These are phyloP conservation scores for Erithacus rubecula DNA, from an alignment of 2,797 vertebrate species.

Conservation along the genomic window DNA sequence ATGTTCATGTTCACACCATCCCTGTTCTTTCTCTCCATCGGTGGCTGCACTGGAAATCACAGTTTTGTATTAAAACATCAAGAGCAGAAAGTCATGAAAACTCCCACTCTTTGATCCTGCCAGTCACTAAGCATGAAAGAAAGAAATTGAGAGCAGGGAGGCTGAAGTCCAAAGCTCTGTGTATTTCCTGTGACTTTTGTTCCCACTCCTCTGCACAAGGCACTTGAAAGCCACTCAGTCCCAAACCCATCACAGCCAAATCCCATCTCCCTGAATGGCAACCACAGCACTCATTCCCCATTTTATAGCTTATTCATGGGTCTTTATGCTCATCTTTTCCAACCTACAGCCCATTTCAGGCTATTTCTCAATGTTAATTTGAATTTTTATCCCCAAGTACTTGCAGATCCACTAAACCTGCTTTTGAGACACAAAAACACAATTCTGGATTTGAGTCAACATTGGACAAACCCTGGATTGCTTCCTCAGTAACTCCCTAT, in stretches of 20 bases:
- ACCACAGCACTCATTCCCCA: background rate
- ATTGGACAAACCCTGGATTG: background rate
- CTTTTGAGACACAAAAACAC: background rate
- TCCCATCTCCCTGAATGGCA: background rate
- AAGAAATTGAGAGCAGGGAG: background rate
- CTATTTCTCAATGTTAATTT: constrained; percentile 3
- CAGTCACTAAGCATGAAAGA: background rate
- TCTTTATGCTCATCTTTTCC: background rate
- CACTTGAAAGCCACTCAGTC: background rate
- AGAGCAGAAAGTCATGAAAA: background rate
- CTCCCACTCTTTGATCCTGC: background rate
- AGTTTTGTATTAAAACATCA: background rate
- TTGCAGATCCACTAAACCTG: background rate
- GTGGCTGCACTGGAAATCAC: background rate
- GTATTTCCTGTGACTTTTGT: background rate
- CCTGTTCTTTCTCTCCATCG: background rate
- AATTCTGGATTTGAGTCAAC: background rate
- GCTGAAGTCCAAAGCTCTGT: background rate
- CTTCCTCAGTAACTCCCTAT: background rate
- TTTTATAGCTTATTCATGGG: background rate
- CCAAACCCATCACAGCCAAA: background rate
- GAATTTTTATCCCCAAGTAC: constrained; percentile 7
- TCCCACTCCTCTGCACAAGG: background rate
- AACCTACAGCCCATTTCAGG: background rate
- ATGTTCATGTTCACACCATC: background rate